These are phyloP conservation scores for Colius striatus DNA, from an alignment of 2,113 vertebrate genomes.

Conservation along the genomic window DNA sequence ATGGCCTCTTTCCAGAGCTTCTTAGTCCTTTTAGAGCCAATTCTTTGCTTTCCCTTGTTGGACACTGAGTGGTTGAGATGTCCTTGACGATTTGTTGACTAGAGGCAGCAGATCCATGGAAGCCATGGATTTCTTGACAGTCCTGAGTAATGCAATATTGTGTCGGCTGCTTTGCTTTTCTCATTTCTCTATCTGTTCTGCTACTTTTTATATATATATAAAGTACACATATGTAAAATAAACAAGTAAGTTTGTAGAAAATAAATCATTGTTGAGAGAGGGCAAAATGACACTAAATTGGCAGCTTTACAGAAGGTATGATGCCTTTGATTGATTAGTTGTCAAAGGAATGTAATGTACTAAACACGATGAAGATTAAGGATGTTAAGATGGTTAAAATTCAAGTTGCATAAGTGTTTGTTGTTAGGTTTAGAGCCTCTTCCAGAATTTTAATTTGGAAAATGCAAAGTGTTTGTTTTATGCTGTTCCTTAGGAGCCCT, in stretches of 20 bases:
- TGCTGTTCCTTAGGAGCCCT: conserved; percentile 38
- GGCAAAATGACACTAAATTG: conserved; percentile 62
- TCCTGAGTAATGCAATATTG: background rate
- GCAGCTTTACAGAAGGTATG: conserved; percentile 60
- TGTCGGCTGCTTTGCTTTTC: background rate
- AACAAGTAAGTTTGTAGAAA: conserved; percentile 66
- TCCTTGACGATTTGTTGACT: background rate
- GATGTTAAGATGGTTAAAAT: conserved; percentile 61
- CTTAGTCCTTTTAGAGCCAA: background rate
- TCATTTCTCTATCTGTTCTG: background rate
- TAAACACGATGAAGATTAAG: conserved; percentile 68
- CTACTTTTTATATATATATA: background rate
- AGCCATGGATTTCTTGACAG: background rate
- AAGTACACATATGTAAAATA: conserved; percentile 30
- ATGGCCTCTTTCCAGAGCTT: conserved; percentile 21
- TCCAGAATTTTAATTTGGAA: conserved; percentile 49
- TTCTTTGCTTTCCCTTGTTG: background rate
- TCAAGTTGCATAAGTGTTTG: conserved; percentile 57
- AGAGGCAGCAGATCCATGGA: background rate
- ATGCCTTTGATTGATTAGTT: conserved; percentile 75
- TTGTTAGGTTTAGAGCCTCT: conserved; percentile 40
- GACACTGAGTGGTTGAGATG: background rate
- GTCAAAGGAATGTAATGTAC: conserved; percentile 71
- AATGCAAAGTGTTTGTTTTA: conserved; percentile 44
- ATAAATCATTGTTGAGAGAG: conserved; percentile 62